phyloP scores from a whole-genome alignment of 2,113 vertebrate species.

The Macquaria australasica region DNA sequence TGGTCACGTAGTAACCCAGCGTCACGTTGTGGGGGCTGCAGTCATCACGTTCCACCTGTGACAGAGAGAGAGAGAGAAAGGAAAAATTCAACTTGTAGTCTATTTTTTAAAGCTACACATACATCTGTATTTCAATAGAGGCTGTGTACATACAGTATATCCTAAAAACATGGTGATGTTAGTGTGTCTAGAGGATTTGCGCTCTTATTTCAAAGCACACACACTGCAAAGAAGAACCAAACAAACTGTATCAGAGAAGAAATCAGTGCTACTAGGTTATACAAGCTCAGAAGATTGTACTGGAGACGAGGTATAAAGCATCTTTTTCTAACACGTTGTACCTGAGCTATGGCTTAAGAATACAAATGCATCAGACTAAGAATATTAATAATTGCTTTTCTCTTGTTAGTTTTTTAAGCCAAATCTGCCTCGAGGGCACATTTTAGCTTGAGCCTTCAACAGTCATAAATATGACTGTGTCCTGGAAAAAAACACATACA shows the following conservation, averaged over 20 bases:
- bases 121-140: background rate
- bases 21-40: conserved; percentile 90
- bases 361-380: conserved; percentile 25
- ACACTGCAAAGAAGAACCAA: background rate
- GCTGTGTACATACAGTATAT: background rate
- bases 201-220: conserved; percentile 18
- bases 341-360: conserved; percentile 38
- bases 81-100: background rate
- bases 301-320: background rate
- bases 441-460: conserved; percentile 42
- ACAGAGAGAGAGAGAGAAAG: background rate
- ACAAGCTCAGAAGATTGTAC: background rate
- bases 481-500: conserved; percentile 46
- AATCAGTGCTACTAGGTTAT: background rate
- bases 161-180: background rate
- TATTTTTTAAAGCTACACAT: background rate
- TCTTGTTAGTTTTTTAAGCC: background rate
- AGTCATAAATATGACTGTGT: conserved; percentile 53
- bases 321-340: conserved; percentile 4
- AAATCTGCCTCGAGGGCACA: conserved; percentile 40
- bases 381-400: conserved; percentile 53
- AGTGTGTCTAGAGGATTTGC: background rate
- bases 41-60: conserved; percentile 89
- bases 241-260: conserved; percentile 12
- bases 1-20: conserved; percentile 90